These are phyloP conservation scores for Choristoneura fumiferana DNA, from an alignment of 1,140 invertebrate genomes.

Conservation along the genomic window DNA sequence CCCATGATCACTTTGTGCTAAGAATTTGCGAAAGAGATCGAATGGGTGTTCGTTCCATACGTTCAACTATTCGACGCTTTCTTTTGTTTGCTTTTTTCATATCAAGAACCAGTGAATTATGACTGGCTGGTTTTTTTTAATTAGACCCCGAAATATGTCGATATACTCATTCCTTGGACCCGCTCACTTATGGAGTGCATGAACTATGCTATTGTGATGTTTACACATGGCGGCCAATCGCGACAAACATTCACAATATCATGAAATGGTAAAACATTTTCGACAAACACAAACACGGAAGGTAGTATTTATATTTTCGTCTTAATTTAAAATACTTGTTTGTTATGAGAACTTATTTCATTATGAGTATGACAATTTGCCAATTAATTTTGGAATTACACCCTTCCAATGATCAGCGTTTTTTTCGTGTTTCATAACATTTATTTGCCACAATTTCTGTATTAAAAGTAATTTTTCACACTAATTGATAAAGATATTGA, in stretches of 20 bases:
- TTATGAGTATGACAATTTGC: constrained; percentile 30
- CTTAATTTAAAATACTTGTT: constrained; percentile 43
- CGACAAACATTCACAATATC: constrained; percentile 69
- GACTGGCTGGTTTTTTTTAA: constrained; percentile 58
- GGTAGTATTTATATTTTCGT: constrained; percentile 74
- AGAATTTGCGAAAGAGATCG: constrained; percentile 54
- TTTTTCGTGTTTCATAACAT: constrained; percentile 28
- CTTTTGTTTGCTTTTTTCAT: constrained; percentile 67
- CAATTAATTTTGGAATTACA: constrained; percentile 56
- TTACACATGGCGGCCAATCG: constrained; percentile 50
- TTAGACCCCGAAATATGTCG: constrained; percentile 41
- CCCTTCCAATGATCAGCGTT: too few species aligned
- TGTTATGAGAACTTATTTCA: constrained; percentile 60
- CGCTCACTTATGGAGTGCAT: constrained; percentile 65
- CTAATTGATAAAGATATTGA: too few species aligned
- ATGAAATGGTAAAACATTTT: constrained; percentile 71
- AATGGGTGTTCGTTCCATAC: constrained; percentile 30
- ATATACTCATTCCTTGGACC: constrained; percentile 71
- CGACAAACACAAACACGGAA: constrained; percentile 65
- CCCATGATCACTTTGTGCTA: constrained; percentile 74
- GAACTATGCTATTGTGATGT: constrained; percentile 62
- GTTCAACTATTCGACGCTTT: constrained; percentile 48
- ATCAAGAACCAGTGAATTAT: constrained; percentile 64
- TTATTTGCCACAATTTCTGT: not conserved
- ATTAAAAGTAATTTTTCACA: not conserved